Evolutionary conservation across 2,113 vertebrate species (phyloP), one percentile per base, ranked within the genome.

Genomic region (Labeo rohita): DNA sequence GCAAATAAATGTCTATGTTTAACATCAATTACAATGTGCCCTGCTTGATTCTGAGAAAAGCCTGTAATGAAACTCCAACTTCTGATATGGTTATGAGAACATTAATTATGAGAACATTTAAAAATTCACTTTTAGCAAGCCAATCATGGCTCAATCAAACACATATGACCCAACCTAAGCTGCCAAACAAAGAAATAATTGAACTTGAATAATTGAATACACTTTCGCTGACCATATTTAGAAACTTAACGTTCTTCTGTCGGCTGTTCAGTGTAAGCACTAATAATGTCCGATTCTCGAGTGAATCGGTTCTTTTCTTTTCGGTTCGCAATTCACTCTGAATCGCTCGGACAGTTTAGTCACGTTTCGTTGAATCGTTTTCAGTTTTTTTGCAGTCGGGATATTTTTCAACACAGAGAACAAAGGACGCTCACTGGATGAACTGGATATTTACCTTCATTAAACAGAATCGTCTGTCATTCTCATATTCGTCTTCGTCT

Each of bases 1-100:
- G 90, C 89, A 89, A 85, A 82, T 80, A 84, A 91, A 92, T 86
- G 85, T 91, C 88, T 89, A 83, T 86, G 88, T 93, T 92, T 89
- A 91, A 90, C 90, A 86, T 84, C 86, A 92, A 28, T 90, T 89
- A 87, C 88, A 87, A 54, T 87, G 88, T 80, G 18, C 45, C 15
- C 49, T 50, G 47, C 39, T 10, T 28, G 52, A 45, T 34, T 36
- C 70, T 63, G 77, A n/a, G 4, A 21, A 80, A 59, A 59, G 34
- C 18, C 34, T 78, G 9, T 28, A 59, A 39, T 21, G 15, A 56
- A 56, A 39, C 34, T 78, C 2, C 0, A 76, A 73, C 43, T 72
- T 72, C 68, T 47, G 43, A 43, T 49, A 74, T 68, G 66, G 28
- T 68, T 34, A 34, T 66, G 63, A 66, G 63, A 34, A 66, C 54